Percentiles rank a stretch among this genome's conserved stretches.
Conservation (phyloP, 2,113 vertebrate genomes). For the Poecilia latipinna region DNA sequence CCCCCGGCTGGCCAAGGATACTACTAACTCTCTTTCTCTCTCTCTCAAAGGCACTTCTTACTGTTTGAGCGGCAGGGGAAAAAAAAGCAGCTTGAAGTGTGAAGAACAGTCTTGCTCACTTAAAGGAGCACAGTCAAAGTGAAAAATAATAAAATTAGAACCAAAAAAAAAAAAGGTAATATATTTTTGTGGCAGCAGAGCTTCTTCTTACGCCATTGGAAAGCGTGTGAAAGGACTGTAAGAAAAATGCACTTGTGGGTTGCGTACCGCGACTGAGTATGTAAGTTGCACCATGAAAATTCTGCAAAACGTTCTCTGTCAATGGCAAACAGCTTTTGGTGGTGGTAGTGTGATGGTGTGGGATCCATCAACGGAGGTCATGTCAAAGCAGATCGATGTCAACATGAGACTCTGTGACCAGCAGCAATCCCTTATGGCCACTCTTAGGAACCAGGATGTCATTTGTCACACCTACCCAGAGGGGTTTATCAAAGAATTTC, state of each 20-base stretch:
- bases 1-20: conserved; percentile 80
- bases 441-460: too few relatives aligned
- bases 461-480: too few relatives aligned
- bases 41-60: conserved; percentile 33
- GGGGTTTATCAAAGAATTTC: too few relatives aligned
- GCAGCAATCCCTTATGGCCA: neutral
- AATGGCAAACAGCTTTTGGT: neutral
- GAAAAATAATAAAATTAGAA: neutral
- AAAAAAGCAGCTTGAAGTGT: conserved; percentile 31
- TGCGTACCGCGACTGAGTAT: neutral
- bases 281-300: neutral
- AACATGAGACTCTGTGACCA: neutral
- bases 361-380: neutral
- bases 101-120: conserved; percentile 41
- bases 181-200: neutral
- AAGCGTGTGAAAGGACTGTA: neutral
- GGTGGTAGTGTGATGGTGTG: neutral
- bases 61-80: conserved; percentile 42
- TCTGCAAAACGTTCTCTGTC: neutral
- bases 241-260: neutral
- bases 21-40: conserved; percentile 54
- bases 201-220: neutral
- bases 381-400: neutral
- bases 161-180: neutral
- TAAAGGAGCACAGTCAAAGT: conserved; percentile 21